These are phyloP conservation scores for Rafetus swinhoei DNA, from an alignment of 2,113 vertebrate genomes.

Conservation along the genomic window DNA sequence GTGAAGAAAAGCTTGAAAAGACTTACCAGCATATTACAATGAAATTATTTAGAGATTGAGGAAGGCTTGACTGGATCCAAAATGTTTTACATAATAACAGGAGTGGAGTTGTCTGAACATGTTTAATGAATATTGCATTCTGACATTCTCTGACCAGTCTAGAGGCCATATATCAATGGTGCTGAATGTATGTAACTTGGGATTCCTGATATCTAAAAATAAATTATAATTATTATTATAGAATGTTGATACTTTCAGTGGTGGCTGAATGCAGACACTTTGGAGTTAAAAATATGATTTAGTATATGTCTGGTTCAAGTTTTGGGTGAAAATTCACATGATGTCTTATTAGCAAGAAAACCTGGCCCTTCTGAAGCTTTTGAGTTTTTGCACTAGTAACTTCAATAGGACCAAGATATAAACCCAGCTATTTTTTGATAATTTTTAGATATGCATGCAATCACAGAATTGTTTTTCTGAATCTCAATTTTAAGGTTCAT, in stretches of 20 bases:
- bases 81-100: not conserved
- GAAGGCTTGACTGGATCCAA: not conserved
- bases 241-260: not conserved
- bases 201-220: not conserved
- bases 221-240: not conserved
- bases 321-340: not conserved
- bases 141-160: not conserved
- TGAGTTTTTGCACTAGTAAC: not conserved
- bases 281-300: not conserved
- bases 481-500: not conserved
- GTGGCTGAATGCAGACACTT: not conserved
- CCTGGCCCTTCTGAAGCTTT: not conserved
- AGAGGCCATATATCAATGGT: not conserved
- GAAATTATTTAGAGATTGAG: conserved; percentile 36
- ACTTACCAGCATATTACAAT: not conserved
- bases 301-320: not conserved
- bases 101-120: not conserved
- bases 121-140: not conserved
- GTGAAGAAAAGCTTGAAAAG: not conserved
- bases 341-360: not conserved
- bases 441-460: not conserved
- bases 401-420: not conserved
- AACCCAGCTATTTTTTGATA: not conserved
- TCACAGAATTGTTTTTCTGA: not conserved
- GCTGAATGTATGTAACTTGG: not conserved